phyloP scores from a whole-genome alignment of 2,888 invertebrate species.

The Ectemnius lituratus region DNA sequence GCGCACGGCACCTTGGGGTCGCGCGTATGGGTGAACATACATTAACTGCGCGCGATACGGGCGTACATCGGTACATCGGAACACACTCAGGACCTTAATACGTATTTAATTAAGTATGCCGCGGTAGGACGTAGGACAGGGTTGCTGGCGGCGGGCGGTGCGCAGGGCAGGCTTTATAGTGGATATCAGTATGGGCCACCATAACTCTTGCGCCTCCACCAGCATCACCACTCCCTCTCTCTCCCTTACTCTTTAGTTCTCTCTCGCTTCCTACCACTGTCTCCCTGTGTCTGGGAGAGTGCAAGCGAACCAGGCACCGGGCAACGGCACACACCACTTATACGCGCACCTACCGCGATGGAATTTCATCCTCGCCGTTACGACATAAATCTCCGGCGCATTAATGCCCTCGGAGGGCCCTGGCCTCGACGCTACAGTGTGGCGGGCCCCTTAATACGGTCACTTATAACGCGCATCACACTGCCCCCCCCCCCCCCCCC shows the following conservation, averaged over 20 bases:
- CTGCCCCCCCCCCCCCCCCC: background rate
- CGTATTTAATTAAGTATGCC: constrained; percentile 75
- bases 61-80: constrained; percentile 69
- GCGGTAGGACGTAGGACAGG: constrained; percentile 52
- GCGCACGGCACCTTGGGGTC: constrained; percentile 13
- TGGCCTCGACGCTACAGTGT: constrained; percentile 47
- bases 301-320: constrained; percentile 32
- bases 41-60: constrained; percentile 53
- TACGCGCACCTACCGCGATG: constrained; percentile 66
- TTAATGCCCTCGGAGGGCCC: constrained; percentile 68
- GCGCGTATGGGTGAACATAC: constrained; percentile 40
- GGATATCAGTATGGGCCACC: constrained; percentile 68
- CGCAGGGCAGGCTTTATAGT: constrained; percentile 61
- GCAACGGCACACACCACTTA: constrained; percentile 49
- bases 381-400: constrained; percentile 73
- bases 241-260: background rate
- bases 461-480: constrained; percentile 44
- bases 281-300: constrained; percentile 10
- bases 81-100: constrained; percentile 76
- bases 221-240: constrained; percentile 27
- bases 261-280: background rate
- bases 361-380: constrained; percentile 72
- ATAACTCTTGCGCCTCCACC: constrained; percentile 66
- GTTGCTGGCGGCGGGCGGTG: constrained; percentile 34
- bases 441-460: constrained; percentile 61